Evolutionary conservation across 2,797 vertebrate species (phyloP).

Genomic region (Cirrhinus mrigala): DNA sequence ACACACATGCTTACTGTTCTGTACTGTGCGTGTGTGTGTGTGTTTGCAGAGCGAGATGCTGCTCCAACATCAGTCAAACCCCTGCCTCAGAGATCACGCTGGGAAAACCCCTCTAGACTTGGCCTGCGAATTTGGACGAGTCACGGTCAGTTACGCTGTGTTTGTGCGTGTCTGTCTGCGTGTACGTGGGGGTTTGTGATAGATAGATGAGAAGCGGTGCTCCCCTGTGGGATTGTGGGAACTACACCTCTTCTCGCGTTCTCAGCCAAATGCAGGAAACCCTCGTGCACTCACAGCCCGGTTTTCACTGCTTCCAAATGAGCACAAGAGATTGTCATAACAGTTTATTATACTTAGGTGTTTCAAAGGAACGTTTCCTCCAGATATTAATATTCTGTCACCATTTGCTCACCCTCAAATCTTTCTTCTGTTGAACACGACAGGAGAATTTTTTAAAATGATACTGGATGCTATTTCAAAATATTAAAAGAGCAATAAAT

Average conservation of each 20-base stretch:
- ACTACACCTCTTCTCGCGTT: conserved; percentile 13
- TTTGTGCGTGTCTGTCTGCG: conserved; percentile 72
- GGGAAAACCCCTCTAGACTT: conserved; percentile 95
- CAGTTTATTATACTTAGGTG: background rate
- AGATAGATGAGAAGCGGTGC: background rate
- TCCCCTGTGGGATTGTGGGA: conserved; percentile 1
- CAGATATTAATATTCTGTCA: background rate
- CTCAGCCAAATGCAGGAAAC: conserved; percentile 1
- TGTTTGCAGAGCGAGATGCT: conserved; percentile 90
- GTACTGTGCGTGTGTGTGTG: conserved; percentile 52
- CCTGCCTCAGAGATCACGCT: conserved; percentile 93
- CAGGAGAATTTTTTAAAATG: background rate
- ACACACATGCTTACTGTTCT: conserved; percentile 33
- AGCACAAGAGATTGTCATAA: background rate
- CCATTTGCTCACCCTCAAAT: background rate
- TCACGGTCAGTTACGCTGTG: conserved; percentile 83
- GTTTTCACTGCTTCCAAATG: background rate
- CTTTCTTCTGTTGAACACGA: background rate
- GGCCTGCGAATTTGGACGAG: conserved; percentile 96
- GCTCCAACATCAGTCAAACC: conserved; percentile 97
- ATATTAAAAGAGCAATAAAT: background rate
- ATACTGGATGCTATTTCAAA: background rate
- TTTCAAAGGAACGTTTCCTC: background rate
- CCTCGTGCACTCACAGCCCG: background rate
- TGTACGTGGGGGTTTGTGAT: conserved; percentile 21